Percentiles rank a stretch among this genome's conserved stretches.
phyloP scores from a whole-genome alignment of 1,140 invertebrate species.

The Zaprionus gabonicus region DNA sequence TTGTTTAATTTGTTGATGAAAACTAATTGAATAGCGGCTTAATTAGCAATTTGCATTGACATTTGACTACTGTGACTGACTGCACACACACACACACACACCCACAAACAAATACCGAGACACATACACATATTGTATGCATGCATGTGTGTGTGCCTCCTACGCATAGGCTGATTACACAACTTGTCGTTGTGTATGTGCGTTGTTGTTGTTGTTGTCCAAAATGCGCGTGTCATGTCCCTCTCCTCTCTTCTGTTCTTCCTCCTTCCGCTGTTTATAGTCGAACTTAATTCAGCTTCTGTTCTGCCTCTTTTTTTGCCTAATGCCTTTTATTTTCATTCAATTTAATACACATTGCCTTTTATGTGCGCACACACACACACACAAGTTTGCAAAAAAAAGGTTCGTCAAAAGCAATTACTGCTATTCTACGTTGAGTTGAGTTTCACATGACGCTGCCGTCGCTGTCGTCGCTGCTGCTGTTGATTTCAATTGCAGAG shows the following conservation, averaged over 20 bases:
- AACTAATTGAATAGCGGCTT: slow-evolving; percentile 52
- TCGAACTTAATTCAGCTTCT: slow-evolving; percentile 58
- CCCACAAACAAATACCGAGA: background rate
- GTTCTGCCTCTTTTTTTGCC: slow-evolving; percentile 51
- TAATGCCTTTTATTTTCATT: slow-evolving; percentile 76
- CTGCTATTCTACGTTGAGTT: slow-evolving; percentile 69
- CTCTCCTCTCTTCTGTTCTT: background rate
- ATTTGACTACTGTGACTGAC: background rate
- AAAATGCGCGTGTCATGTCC: slow-evolving; percentile 29
- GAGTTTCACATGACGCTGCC: slow-evolving; percentile 48
- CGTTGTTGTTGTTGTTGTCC: slow-evolving; percentile 22
- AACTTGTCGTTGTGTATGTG: slow-evolving; percentile 39
- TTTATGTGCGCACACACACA: slow-evolving; percentile 48
- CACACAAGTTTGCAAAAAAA: slow-evolving; percentile 12
- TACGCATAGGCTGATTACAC: slow-evolving; percentile 60
- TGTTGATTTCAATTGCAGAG: slow-evolving; percentile 61
- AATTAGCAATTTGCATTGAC: slow-evolving; percentile 45
- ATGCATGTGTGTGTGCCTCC: slow-evolving; percentile 4
- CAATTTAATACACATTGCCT: slow-evolving; percentile 74
- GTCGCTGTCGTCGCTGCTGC: slow-evolving; percentile 7
- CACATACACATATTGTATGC: background rate
- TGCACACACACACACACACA: background rate
- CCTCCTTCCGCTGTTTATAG: slow-evolving; percentile 42
- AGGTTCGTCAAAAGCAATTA: slow-evolving; percentile 68
- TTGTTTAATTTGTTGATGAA: slow-evolving; percentile 72